Evolutionary conservation across 2,113 vertebrate genomes (phyloP), one percentile per base, ranked within the genome.

Genomic region (Crotophaga sulcirostris): DNA sequence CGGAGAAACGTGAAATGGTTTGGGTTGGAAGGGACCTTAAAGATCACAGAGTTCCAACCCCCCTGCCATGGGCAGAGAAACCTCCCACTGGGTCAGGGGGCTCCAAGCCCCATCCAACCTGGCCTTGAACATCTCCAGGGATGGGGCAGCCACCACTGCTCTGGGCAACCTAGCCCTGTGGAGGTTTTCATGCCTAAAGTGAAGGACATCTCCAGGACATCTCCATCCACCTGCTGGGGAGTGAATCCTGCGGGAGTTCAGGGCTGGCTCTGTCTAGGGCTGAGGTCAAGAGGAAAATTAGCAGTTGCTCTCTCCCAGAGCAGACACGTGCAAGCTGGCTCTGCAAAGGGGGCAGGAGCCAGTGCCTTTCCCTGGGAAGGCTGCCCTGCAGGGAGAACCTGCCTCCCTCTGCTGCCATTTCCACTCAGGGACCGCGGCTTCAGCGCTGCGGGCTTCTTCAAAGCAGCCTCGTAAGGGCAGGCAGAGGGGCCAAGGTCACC

Each of bases 171-270:
- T 42, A 13, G 40, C 10, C 40, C 40, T 42, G 40, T 15, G 34
- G 33, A 11, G 72, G 5, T 38, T 52, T 59, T 44, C 16, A 3
- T 26, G 51, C 17, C 51, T 58, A 9, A 6, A 14, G 18, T 34
- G 28, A 42, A 25, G 3, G 7, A 78, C 25, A 31, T 52, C 18
- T 47, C 0, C 7, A 76, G 72, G 66, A 15, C 54, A 60, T 16
- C 84, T 55, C 56, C 54, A 24, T 23, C 73, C 55, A 47, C 49
- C 44, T 58, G 52, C 45, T 20, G 77, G 40, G 0, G 6, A 55
- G 51, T 0, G 0, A 34, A 54, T 45, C 47, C 56, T 1, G 1
- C 3, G 3, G 6, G 38, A 69, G 40, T 0, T 44, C 36, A 15
- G 68, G 47, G 12, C 2, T 56, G 56, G 9, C 26, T 82, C 26